phyloP scores from a whole-genome alignment of 1,140 invertebrate species.

The Aphelenchoides besseyi region DNA sequence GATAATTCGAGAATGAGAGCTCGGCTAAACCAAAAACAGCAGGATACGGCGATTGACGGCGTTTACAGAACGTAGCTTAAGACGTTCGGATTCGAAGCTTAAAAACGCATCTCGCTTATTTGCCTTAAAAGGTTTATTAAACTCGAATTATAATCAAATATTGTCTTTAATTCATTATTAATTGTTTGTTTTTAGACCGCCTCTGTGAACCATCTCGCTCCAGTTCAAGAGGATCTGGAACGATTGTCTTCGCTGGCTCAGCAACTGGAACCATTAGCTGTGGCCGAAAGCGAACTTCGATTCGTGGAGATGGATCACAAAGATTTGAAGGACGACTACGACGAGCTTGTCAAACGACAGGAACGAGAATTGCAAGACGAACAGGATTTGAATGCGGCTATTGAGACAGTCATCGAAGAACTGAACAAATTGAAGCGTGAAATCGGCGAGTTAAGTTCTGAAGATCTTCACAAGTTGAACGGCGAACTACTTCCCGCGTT shows the following conservation, averaged over 20 bases:
- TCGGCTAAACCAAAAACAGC: too few relatives aligned
- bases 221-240: not conserved
- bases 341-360: not conserved
- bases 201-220: not conserved
- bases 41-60: too few relatives aligned
- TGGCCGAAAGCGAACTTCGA: conserved; percentile 14
- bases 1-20: too few relatives aligned
- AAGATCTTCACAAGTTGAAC: not conserved
- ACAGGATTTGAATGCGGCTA: not conserved
- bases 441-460: not conserved
- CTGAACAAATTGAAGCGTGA: not conserved
- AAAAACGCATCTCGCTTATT: too few relatives aligned
- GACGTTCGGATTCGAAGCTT: too few relatives aligned
- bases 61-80: too few relatives aligned
- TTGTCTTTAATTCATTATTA: not conserved
- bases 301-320: conserved; percentile 12
- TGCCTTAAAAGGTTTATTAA: too few relatives aligned
- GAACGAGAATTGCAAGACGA: not conserved
- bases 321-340: conserved; percentile 12
- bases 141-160: not conserved
- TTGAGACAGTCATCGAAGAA: not conserved
- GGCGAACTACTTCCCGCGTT: conserved; percentile 11
- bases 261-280: conserved; percentile 14
- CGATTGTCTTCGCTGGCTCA: not conserved
- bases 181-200: not conserved